These are phyloP conservation scores for Drosophila truncata DNA, from an alignment of 1,140 invertebrate genomes.

Conservation along the genomic window DNA sequence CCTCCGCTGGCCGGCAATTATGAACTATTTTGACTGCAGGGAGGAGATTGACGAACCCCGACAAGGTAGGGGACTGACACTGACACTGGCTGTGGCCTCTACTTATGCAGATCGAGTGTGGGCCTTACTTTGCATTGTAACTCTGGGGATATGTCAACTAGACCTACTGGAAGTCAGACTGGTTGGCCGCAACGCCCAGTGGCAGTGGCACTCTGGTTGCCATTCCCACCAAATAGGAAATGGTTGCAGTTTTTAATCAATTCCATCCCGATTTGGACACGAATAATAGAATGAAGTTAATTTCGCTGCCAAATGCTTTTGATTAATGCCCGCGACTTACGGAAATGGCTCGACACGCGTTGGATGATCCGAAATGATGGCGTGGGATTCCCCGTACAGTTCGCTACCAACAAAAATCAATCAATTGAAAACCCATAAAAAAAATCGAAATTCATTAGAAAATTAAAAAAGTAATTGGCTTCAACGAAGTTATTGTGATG, in stretches of 20 bases:
- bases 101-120: constrained; percentile 63
- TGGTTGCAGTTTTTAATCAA: constrained; percentile 56
- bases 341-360: constrained; percentile 58
- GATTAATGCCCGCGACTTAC: constrained; percentile 52
- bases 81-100: constrained; percentile 15
- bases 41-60: constrained; percentile 36
- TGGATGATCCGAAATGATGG: constrained; percentile 35
- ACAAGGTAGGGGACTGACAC: constrained; percentile 2
- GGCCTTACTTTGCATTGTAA: constrained; percentile 18
- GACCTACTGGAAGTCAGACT: constrained; percentile 20
- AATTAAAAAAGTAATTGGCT: constrained; percentile 42
- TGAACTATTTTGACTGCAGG: constrained; percentile 73
- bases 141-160: constrained; percentile 32
- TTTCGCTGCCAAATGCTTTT: constrained; percentile 34
- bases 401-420: constrained; percentile 53
- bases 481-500: background rate
- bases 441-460: constrained; percentile 23
- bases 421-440: constrained; percentile 72
- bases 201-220: constrained; percentile 19
- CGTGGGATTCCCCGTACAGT: constrained; percentile 51
- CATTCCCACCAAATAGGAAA: constrained; percentile 39
- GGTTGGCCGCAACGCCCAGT: constrained; percentile 59
- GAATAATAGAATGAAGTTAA: constrained; percentile 36
- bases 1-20: constrained; percentile 63
- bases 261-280: constrained; percentile 48